phyloP scores from a whole-genome alignment of 2,113 vertebrate genomes.

The Struthio camelus region DNA sequence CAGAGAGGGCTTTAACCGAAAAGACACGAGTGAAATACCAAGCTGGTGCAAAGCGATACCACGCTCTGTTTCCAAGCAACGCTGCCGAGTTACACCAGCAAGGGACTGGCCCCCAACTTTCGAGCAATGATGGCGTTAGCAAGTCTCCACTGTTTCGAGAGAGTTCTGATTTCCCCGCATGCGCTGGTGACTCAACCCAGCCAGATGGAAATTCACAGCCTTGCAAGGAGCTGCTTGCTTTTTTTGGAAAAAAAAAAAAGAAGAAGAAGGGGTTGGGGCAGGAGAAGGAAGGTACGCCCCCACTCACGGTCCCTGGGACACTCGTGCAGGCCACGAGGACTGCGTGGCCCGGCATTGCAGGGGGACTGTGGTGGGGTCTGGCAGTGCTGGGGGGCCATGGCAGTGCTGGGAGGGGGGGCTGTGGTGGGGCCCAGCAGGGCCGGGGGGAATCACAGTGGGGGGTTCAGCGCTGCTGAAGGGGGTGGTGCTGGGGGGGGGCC shows the following conservation, averaged over 20 bases:
- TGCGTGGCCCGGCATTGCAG: rapidly evolving
- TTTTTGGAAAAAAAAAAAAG: rapidly evolving
- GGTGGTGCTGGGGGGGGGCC: no score
- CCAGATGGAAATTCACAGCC: rapidly evolving
- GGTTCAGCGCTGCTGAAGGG: background rate
- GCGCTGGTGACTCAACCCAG: background rate
- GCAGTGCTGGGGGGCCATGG: no score
- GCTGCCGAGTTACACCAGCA: rapidly evolving
- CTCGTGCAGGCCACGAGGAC: rapidly evolving
- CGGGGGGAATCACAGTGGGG: no score
- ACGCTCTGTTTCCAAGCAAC: background rate
- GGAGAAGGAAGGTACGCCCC: no score
- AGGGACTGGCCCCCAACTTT: no score
- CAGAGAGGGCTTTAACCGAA: background rate
- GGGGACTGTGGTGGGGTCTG: no score
- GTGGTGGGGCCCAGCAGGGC: no score
- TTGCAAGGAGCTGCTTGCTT: background rate
- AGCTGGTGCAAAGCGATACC: rapidly evolving
- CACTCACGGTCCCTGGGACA: rapidly evolving
- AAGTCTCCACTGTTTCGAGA: no score
- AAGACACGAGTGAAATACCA: background rate
- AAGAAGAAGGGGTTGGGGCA: rapidly evolving
- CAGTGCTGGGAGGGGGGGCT: no score
- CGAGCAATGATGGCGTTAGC: no score
- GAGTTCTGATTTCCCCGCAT: rapidly evolving